Evolutionary conservation across 2,113 vertebrate genomes (phyloP), one percentile per base, ranked within the genome.

Genomic region (Sakesphorus luctuosus): DNA sequence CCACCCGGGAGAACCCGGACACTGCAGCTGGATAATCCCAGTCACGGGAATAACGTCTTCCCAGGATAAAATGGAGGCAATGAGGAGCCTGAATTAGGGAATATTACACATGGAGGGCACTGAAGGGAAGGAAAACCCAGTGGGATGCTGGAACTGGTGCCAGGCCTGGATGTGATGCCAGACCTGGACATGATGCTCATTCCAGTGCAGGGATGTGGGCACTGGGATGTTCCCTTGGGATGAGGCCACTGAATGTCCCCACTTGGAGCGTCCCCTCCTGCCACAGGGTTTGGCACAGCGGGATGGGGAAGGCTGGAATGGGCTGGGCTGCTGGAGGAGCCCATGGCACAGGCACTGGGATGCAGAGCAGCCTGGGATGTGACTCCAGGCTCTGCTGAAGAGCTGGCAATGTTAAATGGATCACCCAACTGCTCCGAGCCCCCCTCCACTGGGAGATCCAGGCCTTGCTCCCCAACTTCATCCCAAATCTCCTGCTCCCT

Each of bases 61-160:
- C 62, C 44, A 0, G 44, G 2, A 11, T 17, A 26, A 18, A 2
- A 3, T 3, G 36, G 15, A 20, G n/a, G n/a, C 0, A 17, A 3
- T 7, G 46, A 40, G 59, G 18, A 28, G 36, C 20, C 5, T 2
- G 52, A 26, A 4, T 2, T 11, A 4, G 19, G 71, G 29, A 67
- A 59, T 5, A 26, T 8, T 8, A 19, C 71, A 25, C 35, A 1
- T 0, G 52, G 53, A 36, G 46, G 36, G 31, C n/a, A 7, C 10
- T 0, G 66, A 9, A 6, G 0, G 4, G 7, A 6, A 1, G 55
- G 65, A 7, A 53, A 53, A 46, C 3, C 3, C 55, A 8, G 38
- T 3, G 5, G 63, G 43, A 50, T 4, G 24, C 29, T 9, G 38
- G 33, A 71, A 24, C 46, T 18, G 15, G 52, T 33, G 69, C 36